Percentiles rank a stretch among this genome's conserved stretches.
phyloP scores from a whole-genome alignment of 2,888 invertebrate species.

The Hirtodrosophila confusa region DNA sequence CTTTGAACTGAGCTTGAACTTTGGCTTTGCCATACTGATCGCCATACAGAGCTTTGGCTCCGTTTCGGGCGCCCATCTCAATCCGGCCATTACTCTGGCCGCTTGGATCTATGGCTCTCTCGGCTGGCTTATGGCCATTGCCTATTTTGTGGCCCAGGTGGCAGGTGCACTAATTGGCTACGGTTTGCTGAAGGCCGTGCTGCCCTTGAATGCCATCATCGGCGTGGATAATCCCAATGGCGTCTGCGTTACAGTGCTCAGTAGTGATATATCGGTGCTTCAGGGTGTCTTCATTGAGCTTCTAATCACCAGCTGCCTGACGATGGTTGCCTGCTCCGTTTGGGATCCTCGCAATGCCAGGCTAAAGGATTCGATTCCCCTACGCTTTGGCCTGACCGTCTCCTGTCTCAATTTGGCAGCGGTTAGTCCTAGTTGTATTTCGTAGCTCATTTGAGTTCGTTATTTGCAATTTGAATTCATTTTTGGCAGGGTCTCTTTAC shows the following conservation, averaged over 20 bases:
- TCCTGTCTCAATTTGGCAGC: slow-evolving; percentile 87
- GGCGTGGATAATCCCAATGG: slow-evolving; percentile 67
- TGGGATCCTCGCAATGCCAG: slow-evolving; percentile 89
- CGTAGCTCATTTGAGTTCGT: not conserved
- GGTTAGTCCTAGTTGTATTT: slow-evolving; percentile 83
- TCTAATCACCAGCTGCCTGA: slow-evolving; percentile 87
- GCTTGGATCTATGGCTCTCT: slow-evolving; percentile 84
- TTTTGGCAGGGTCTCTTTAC: slow-evolving; percentile 83
- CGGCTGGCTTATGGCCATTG: slow-evolving; percentile 84
- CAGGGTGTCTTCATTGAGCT: slow-evolving; percentile 88
- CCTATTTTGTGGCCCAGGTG: slow-evolving; percentile 88
- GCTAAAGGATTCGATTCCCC: slow-evolving; percentile 87
- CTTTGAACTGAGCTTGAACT: slow-evolving; percentile 82
- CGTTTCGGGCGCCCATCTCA: slow-evolving; percentile 90
- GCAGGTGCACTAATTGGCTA: slow-evolving; percentile 88
- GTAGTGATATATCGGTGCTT: slow-evolving; percentile 84
- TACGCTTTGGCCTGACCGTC: slow-evolving; percentile 88
- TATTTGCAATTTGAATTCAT: not conserved
- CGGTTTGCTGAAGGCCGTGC: slow-evolving; percentile 87
- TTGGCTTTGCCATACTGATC: slow-evolving; percentile 88
- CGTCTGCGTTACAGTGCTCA: slow-evolving; percentile 87
- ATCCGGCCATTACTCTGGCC: slow-evolving; percentile 89
- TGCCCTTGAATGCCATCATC: slow-evolving; percentile 82
- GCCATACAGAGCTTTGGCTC: slow-evolving; percentile 90
- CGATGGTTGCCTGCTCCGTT: slow-evolving; percentile 88